Base-by-base conservation (phyloP, 1,140 invertebrate species). In the Formica exsecta region DNA sequence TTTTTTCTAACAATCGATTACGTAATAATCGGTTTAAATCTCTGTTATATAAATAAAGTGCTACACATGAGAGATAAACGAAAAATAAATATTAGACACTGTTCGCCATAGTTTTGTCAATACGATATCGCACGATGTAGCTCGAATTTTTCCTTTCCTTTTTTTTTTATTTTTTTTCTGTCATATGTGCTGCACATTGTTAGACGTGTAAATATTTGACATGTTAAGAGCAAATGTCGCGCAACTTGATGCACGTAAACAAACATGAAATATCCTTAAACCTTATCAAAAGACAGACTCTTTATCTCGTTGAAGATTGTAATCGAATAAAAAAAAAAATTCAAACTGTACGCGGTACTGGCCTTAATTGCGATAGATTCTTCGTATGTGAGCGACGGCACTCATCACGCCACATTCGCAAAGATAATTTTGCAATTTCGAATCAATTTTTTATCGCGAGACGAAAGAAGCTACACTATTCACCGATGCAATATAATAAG, bases 191-290 rank as follows among this genome's bases (percentile, higher is more conserved):
- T 62, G 51, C 59, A 54, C 44, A 87, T 86, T 85, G 61, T 84
- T 85, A 64, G 32, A 29, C 32, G 41, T 71, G 76, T 57, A 86
- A 86, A 86, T 86, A 86, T 86, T 86, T 86, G 57, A 61, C 41
- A 41, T 41, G 85, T 83, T 81, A 66, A 68, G 59, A 85, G 77
- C 29, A 54, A 79, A 65, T 59, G 66, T 87, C 88, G 74, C 44
- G 86, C 48, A 87, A 61, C 74, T 44, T 68, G 51, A 89, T 90
- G 88, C 80, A 89, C 74, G 74, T 90, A 90, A 87, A 90, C 88
- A 90, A 84, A 87, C 51, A 79, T 75, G 71, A 85, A 85, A 87
- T 64, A 90, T 85, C 80, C 76, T 85, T 90, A 90, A 90, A 87
- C 71, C 89, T 90, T 90, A 90, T 90, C 89, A 87, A 90, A 86